Conservation (phyloP, 2,888 invertebrate species). For the Mystacides longicornis region DNA sequence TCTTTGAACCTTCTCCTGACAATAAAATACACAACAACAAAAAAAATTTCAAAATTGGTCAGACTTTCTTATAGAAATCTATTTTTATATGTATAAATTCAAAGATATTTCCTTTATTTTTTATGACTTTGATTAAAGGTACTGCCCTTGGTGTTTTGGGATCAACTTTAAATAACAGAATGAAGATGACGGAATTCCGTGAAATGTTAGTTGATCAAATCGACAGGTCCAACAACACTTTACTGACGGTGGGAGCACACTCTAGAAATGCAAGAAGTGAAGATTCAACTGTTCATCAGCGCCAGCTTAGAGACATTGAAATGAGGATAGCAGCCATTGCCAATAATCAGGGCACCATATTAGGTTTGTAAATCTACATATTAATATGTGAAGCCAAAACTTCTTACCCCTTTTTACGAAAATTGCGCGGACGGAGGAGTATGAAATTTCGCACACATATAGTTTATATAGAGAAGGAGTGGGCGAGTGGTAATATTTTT, state of each 20-base stretch:
- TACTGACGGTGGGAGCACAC: slow-evolving; percentile 40
- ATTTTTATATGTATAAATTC: no score
- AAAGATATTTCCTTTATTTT: neutral
- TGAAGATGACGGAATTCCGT: slow-evolving; percentile 57
- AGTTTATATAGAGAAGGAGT: no score
- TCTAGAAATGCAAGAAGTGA: neutral
- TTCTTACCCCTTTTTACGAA: no score
- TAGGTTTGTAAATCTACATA: no score
- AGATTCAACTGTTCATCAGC: slow-evolving; percentile 23
- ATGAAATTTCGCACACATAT: no score
- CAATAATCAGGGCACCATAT: slow-evolving; percentile 40
- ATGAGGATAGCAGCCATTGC: slow-evolving; percentile 41
- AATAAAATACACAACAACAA: no score
- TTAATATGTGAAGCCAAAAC: no score
- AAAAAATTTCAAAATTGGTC: no score
- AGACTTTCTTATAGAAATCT: no score
- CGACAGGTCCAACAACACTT: slow-evolving; percentile 42
- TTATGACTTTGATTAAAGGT: slow-evolving; percentile 38
- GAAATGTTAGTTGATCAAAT: slow-evolving; percentile 52
- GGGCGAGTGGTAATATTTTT: no score
- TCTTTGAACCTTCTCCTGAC: no score
- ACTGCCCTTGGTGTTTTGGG: slow-evolving; percentile 58
- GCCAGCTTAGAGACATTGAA: slow-evolving; percentile 39
- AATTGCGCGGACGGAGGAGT: no score
- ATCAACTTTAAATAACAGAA: slow-evolving; percentile 56